phyloP scores from a whole-genome alignment of 2,113 vertebrate species.

The Atractosteus spatula region DNA sequence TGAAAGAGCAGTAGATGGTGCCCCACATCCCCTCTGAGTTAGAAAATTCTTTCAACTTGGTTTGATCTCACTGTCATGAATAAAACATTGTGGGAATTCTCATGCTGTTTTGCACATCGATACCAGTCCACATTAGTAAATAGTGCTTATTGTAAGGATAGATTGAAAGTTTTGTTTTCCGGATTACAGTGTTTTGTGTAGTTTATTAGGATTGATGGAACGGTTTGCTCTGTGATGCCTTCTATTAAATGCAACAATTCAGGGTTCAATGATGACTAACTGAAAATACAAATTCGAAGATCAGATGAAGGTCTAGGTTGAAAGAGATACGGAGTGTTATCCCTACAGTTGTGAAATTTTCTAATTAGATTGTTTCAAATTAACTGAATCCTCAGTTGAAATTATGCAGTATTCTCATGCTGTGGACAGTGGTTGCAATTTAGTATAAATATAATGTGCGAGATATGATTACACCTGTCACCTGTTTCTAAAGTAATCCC shows the following conservation, averaged over 20 bases:
- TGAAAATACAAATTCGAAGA: background rate
- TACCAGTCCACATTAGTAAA: background rate
- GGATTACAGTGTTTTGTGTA: background rate
- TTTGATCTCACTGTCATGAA: no score
- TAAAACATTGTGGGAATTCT: no score
- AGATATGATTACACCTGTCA: no score
- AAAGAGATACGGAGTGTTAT: background rate
- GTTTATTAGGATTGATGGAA: conserved; percentile 12
- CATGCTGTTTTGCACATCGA: no score
- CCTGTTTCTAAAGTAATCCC: no score
- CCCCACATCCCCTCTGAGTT: background rate
- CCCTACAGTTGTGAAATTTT: no score
- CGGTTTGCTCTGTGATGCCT: background rate
- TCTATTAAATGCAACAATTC: conserved; percentile 7
- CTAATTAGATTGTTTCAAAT: no score
- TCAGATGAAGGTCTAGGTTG: conserved; percentile 15
- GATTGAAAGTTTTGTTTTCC: background rate
- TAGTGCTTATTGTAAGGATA: background rate
- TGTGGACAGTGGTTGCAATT: no score
- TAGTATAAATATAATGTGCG: no score
- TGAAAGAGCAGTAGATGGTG: background rate
- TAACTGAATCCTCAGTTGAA: no score
- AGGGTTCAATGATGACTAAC: conserved; percentile 14
- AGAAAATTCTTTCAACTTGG: background rate
- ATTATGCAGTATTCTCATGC: no score